phyloP scores from a whole-genome alignment of 1,140 invertebrate genomes.

The Brachionus rotundiformis region DNA sequence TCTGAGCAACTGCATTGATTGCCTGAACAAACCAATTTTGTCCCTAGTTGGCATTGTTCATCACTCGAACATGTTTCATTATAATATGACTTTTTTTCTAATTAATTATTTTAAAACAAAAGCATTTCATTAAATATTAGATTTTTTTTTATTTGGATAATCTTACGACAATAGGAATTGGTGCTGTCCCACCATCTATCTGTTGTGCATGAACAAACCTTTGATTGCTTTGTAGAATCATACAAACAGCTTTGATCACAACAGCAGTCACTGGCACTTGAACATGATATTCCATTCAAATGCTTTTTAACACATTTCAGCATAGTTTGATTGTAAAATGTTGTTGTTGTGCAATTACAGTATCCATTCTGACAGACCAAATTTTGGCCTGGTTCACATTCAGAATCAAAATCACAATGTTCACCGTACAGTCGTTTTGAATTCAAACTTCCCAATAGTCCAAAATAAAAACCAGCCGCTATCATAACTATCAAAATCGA shows the following conservation, averaged over 20 bases:
- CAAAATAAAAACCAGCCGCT: not conserved
- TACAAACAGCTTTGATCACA: not conserved
- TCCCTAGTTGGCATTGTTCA: not conserved
- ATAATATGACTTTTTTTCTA: not conserved
- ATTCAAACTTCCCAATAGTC: not conserved
- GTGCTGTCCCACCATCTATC: conserved; percentile 10
- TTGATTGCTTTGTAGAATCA: not conserved
- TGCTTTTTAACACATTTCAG: not conserved
- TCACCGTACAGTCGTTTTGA: not conserved
- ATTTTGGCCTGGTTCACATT: not conserved
- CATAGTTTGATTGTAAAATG: not conserved
- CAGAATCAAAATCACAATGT: not conserved
- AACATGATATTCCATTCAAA: not conserved
- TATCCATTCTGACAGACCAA: not conserved
- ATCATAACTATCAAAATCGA: not conserved
- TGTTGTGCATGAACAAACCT: not conserved
- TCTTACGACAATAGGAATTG: conserved; percentile 13
- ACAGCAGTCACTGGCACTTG: not conserved
- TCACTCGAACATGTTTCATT: not conserved
- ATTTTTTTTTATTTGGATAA: too few relatives aligned
- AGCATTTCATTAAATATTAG: not conserved
- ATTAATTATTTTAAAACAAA: not conserved
- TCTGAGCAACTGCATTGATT: conserved; percentile 2
- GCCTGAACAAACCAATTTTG: not conserved
- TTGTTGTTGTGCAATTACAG: not conserved